Evolutionary conservation across 37 sponge, comb jelly and placozoan species (phyloP).

Genomic region (Eunapius fragilis): DNA sequence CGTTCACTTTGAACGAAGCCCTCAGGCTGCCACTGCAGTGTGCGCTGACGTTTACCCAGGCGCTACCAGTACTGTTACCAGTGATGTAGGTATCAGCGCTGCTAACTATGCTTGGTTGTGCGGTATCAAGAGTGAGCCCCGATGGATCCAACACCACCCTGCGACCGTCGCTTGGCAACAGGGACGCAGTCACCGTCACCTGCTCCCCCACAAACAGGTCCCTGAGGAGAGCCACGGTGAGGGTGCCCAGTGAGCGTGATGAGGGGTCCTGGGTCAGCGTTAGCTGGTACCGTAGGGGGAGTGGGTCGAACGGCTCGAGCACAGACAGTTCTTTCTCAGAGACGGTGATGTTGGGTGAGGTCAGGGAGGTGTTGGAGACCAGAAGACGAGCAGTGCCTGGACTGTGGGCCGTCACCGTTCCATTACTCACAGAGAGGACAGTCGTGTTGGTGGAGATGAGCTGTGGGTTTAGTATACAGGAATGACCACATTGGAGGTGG

Average conservation of each 20-base stretch:
- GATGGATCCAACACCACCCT: slow-evolving; percentile 38
- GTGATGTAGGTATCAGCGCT: slow-evolving; percentile 19
- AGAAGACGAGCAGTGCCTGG: neutral
- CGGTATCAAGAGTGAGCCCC: slow-evolving; percentile 20
- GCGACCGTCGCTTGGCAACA: slow-evolving; percentile 50
- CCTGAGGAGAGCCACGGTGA: slow-evolving; percentile 34
- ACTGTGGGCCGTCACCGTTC: neutral
- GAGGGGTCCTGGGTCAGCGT: slow-evolving; percentile 1
- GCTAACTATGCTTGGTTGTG: slow-evolving; percentile 31
- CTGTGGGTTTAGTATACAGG: slow-evolving; percentile 14
- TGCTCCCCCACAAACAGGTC: slow-evolving; percentile 29
- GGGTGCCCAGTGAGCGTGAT: neutral
- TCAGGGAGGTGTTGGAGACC: neutral
- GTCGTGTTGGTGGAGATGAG: neutral
- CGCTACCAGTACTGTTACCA: neutral
- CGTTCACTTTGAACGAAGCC: slow-evolving; percentile 23
- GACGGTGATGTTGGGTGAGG: neutral
- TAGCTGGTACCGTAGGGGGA: slow-evolving; percentile 29
- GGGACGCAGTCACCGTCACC: slow-evolving; percentile 52
- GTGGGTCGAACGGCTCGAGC: slow-evolving; percentile 42
- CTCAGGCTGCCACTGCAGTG: neutral
- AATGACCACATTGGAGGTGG: too few species aligned
- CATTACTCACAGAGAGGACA: slow-evolving; percentile 1
- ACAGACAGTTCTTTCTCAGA: neutral
- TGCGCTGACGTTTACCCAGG: slow-evolving; percentile 21